Base-by-base conservation (phyloP, 2,113 vertebrate species). In the Hippocampus guttulatus region DNA sequence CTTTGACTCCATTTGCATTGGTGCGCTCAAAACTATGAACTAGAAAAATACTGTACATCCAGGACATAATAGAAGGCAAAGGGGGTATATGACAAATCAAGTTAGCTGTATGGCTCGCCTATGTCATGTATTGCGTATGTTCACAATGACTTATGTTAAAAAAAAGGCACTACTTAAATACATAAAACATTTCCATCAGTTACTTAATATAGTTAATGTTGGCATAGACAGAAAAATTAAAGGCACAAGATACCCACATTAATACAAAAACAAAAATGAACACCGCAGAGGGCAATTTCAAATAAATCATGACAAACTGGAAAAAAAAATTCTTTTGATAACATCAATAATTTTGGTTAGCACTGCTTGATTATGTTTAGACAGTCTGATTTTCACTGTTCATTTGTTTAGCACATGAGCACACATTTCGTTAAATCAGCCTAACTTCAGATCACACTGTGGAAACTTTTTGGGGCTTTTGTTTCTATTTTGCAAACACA, bases 121-220 rank as follows among this genome's bases (percentile, higher is more conserved):
- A 75, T 75, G 41, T 38, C 67, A 51, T 38, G 71, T 60, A 57
- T 73, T 71, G 82, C 67, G 33, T 76, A 66, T 65, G 49, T 67
- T 79, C 65, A 62, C 47, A 77, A 67, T 74, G 54, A 71, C 61
- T 68, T 64, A 30, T 71, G 43, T 41, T n/a, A 66, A 72, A 54
- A 54, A 82, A 82, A 90, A 91, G 89, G 89, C 87, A 91, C 87
- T 74, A 77, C 68, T 84, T 41, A 81, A 75, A 77, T 62, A 8
- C 54, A 61, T 18, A 1, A 64, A 73, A 71, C 79, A 69, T 70
- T 64, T n/a, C 18, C 25, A 25, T 38, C 23, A 33, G 18, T 33
- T 18, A 61, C 30, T 61, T 9, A 9, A 61, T 33, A 16, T 18
- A 27, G 10, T 58, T 27, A 5, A 27, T 7, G 11, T n/a, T 55